These are phyloP conservation scores for Pampusana beccarii DNA, from an alignment of 2,113 vertebrate species.

Conservation along the genomic window DNA sequence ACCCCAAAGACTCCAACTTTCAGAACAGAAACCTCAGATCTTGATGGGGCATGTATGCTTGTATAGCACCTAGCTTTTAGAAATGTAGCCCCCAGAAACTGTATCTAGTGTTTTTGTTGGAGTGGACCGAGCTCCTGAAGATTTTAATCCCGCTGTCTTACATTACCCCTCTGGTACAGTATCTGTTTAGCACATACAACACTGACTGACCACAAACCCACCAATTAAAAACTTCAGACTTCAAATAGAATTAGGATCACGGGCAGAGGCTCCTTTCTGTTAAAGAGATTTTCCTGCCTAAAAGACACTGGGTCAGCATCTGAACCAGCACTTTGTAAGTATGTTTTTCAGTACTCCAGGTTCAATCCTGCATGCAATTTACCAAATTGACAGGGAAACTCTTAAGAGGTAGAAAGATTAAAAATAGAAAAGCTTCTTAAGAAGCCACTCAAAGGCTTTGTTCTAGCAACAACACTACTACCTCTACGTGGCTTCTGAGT, in stretches of 20 bases:
- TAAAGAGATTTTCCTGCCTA: neutral
- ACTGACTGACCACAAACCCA: neutral
- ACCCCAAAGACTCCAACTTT: neutral
- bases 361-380: neutral
- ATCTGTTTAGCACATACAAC: neutral
- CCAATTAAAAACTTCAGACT: neutral
- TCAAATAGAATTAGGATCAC: neutral
- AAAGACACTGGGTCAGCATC: neutral
- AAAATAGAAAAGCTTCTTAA: neutral
- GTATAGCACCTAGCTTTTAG: neutral
- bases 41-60: neutral
- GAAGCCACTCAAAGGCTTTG: neutral
- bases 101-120: neutral
- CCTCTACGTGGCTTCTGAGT: neutral
- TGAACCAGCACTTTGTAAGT: neutral
- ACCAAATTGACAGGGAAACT: neutral
- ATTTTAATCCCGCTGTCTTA: neutral
- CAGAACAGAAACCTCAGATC: neutral
- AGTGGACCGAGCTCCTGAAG: neutral
- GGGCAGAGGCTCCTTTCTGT: neutral
- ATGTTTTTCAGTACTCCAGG: neutral
- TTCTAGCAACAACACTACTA: neutral
- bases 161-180: accelerated
- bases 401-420: neutral
- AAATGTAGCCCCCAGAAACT: neutral